Base-by-base conservation (phyloP, 1,140 invertebrate species). In the Sycobia sp. region DNA sequence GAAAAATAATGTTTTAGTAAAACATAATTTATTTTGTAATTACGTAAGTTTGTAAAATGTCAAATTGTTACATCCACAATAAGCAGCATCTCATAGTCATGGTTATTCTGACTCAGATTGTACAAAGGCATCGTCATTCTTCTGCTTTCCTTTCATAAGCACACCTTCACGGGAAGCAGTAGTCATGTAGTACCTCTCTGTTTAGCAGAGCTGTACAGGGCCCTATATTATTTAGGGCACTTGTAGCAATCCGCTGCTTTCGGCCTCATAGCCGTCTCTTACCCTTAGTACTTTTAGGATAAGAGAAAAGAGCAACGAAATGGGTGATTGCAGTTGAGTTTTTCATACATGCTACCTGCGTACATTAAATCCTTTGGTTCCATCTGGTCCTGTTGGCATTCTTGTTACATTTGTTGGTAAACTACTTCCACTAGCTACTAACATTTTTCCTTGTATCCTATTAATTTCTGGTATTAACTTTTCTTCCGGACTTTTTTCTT, bases 401-500 rank as follows among this genome's bases (percentile, higher is more conserved):
- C 86, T 75, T 62, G 86, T 70, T 13, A 86, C 76, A 72, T 84
- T 83, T 23, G 39, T 73, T 27, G 76, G 68, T 11, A 75, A 47
- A 59, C 43, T 65, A 43, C 66, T 69, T 46, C 66, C 69, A 5
- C 62, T 56, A 22, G 66, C 10, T 16, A 63, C 16, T 20, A 50
- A 50, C 20, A 68, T 57, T 59, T 81, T 80, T 50, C 74, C 59
- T 62, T 79, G 75, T 69, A 80, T 75, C 62, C 65, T 71, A 73
- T 83, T 85, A 78, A 91, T 86, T 83, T 88, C 77, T 84, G 74
- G 71, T 79, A 74, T 85, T 83, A 66, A 77, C 75, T 75, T 85
- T 76, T 92, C 90, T 71, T 92, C 90, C 3, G 89, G 88, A 77
- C 90, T 90, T 67, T 86, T 84, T 50, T 91, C 89, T 77, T 91